Percentiles rank a stretch among this genome's conserved stretches.
Evolutionary conservation across 2,797 vertebrate species (phyloP).

Genomic region (Pseudochaenichthys georgianus): DNA sequence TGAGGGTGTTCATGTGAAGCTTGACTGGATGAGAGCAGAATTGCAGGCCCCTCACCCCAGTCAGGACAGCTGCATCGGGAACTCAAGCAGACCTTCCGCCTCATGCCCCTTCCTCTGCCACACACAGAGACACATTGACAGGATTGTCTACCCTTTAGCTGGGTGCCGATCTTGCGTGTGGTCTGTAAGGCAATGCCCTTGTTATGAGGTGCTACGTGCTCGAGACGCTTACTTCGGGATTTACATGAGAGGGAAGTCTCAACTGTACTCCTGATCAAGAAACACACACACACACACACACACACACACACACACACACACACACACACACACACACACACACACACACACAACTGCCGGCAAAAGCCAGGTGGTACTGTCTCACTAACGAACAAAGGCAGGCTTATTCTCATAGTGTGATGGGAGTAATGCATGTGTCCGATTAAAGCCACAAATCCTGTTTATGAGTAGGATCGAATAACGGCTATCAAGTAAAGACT

Average conservation of each 20-base stretch:
- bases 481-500: slow-evolving; percentile 4
- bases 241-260: slow-evolving; percentile 57
- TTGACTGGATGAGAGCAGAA: slow-evolving; percentile 17
- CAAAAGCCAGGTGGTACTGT: slow-evolving; percentile 49
- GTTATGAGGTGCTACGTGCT: slow-evolving; percentile 78
- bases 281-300: slow-evolving; percentile 4
- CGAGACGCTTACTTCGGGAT: slow-evolving; percentile 61
- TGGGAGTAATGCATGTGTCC: slow-evolving; percentile 27
- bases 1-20: slow-evolving; percentile 26
- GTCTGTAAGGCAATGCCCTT: slow-evolving; percentile 81
- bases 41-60: not conserved
- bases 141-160: slow-evolving; percentile 63
- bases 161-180: slow-evolving; percentile 75
- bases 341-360: slow-evolving; percentile 29
- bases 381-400: slow-evolving; percentile 28
- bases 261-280: slow-evolving; percentile 28
- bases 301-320: slow-evolving; percentile 18
- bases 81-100: slow-evolving; percentile 43
- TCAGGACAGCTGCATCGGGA: slow-evolving; percentile 60
- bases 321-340: slow-evolving; percentile 1
- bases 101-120: slow-evolving; percentile 31
- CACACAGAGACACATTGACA: slow-evolving; percentile 53
- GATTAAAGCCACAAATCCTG: slow-evolving; percentile 30
- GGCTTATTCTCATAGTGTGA: slow-evolving; percentile 15
- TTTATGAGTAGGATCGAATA: slow-evolving; percentile 29